These are phyloP conservation scores for Cardiocondyla obscurior DNA, from an alignment of 1,140 invertebrate genomes.

Conservation along the genomic window DNA sequence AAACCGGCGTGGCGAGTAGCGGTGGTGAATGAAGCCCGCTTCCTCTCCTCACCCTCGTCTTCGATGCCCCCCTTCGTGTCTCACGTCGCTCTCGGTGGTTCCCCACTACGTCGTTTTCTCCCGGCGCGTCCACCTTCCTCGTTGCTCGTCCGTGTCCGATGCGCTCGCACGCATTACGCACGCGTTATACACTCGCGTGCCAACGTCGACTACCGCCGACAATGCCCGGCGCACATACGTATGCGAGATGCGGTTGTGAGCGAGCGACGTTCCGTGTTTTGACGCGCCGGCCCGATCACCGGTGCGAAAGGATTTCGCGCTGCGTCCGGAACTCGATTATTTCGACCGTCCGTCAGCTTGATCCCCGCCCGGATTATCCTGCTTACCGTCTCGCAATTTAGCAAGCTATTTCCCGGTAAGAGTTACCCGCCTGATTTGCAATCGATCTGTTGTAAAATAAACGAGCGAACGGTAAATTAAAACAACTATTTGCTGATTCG, in stretches of 20 bases:
- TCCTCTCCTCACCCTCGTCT: slow-evolving; percentile 19
- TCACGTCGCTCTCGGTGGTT: not conserved
- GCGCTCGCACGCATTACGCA: not conserved
- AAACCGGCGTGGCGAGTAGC: slow-evolving; percentile 11
- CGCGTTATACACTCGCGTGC: not conserved
- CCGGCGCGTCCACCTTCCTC: slow-evolving; percentile 39
- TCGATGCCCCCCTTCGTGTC: not conserved
- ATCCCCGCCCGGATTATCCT: slow-evolving; percentile 1
- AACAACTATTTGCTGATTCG: not conserved
- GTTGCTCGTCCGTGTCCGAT: slow-evolving; percentile 10
- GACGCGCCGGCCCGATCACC: not conserved
- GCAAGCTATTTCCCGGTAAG: not conserved
- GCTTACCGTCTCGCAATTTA: not conserved
- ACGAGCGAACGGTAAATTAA: not conserved
- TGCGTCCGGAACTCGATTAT: slow-evolving; percentile 11
- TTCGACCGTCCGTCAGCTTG: not conserved
- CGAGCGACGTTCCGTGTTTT: not conserved
- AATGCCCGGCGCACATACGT: not conserved
- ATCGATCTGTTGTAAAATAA: not conserved
- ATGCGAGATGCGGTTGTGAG: not conserved
- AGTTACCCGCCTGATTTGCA: not conserved
- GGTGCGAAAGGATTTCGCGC: slow-evolving; percentile 19
- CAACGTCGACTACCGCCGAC: not conserved
- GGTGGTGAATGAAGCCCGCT: slow-evolving; percentile 63
- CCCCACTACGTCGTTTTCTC: not conserved